Evolutionary conservation across 2,888 invertebrate genomes (phyloP), one percentile per base, ranked within the genome.

Genomic region (Meliscaeva auricollis): DNA sequence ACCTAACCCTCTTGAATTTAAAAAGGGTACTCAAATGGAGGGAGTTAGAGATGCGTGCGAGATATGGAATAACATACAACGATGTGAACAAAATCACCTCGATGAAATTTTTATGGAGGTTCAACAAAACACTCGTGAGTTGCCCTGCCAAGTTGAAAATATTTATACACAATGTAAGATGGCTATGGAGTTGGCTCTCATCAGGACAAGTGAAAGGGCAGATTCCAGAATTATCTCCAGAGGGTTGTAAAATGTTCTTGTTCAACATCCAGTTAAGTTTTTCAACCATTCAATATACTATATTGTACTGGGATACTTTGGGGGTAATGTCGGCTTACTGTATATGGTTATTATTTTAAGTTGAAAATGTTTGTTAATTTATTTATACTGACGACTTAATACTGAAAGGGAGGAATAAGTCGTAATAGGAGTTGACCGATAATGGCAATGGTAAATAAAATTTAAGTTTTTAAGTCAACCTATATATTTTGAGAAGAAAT

Each of bases 51-150:
- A 66, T 48, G 48, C 48, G 20, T 48, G 35, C 8, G 11, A 41
- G 44, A 66, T 66, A 50, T 22, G n/a, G 17, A 13, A 17, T 11
- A 64, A 52, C 22, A 1, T n/a, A 54, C 64, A 66, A 66, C 66
- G 48, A 66, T 66, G 66, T 66, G 66, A 50, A 66, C 48, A 66
- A 66, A 66, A 66, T 66, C 66, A 66, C 66, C 66, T 66, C 66
- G 50, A 66, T 66, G 66, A 66, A 66, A 66, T 66, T 66, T 66
- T 66, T 66, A 66, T 66, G 35, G 20, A 50, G 66, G 66, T 48
- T 66, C 66, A 35, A 35, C 32, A 64, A 26, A 46, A 46, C 26
- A 50, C 62, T 62, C 26, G 20, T 11, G 5, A 64, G 32, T 41
- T 62, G 64, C 64, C 64, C 11, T 64, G 30, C 11, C 30, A 46